Evolutionary conservation across 2,888 invertebrate genomes (phyloP), one percentile per base, ranked within the genome.

Genomic region (Theretra japonica): DNA sequence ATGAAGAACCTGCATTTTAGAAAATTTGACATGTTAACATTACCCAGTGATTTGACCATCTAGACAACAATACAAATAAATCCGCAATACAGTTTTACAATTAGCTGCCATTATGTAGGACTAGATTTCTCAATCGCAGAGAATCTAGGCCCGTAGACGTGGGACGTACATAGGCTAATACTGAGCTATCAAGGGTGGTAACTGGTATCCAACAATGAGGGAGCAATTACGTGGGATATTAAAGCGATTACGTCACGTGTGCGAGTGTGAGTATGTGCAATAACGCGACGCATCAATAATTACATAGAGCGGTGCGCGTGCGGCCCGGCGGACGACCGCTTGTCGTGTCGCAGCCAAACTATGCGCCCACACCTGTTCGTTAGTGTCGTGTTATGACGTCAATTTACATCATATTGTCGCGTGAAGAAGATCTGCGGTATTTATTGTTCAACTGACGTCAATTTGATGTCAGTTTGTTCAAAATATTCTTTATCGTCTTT

Each of bases 241-340:
- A 21, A 21, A 17, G 4, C 21, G 17, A 21, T 48, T 23, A 65
- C 65, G 48, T 15, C 65, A 65, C 48, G 41, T 48, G 21, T 17
- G 65, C 72, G 72, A 72, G 70, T 33, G 65, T 73, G 72, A 72
- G 70, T 33, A 71, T 72, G 72, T 72, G 73, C 69, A 56, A 69
- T 60, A 69, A 68, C 58, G 74, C 73, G 73, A 73, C 72, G 73
- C 75, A 75, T 75, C 73, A 72, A 77, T 75, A 73, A 73, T 73
- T 72, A 53, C 68, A 41, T n/a, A 68, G 15, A 53, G 69, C 19
- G 30, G 69, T 23, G 70, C 70, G 33, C 58, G 70, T 58, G 58
- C 70, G 30, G 30, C 53, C 58, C 58, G 68, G 73, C 70, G 69
- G 71, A 23, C 58, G 33, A 33, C 41, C 30, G 58, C 30, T 70